These are phyloP conservation scores for Ecdyonurus torrentis DNA, from an alignment of 2,888 invertebrate species.

Conservation along the genomic window DNA sequence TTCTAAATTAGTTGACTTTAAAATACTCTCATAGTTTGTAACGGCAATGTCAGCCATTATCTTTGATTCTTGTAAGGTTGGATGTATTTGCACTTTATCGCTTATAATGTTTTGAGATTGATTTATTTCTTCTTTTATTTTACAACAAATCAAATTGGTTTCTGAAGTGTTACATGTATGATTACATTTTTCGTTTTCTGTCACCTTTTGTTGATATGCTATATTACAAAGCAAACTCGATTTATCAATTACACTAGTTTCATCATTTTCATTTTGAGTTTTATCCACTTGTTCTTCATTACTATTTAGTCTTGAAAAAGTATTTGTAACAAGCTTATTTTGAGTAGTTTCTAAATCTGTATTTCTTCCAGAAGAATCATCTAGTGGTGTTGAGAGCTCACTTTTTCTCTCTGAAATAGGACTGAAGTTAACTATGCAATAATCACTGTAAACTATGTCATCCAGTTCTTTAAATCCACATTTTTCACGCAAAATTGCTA, in stretches of 20 bases:
- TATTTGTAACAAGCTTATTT: no score
- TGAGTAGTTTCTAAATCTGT: no score
- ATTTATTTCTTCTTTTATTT: no score
- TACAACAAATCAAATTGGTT: no score
- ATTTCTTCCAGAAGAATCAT: no score
- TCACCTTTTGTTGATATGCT: background rate
- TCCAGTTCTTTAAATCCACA: background rate
- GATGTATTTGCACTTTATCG: background rate
- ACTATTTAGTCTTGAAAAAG: background rate
- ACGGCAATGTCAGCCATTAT: background rate
- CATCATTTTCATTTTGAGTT: background rate
- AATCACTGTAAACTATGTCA: background rate
- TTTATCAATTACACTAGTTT: background rate
- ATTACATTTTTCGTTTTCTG: no score
- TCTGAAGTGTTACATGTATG: background rate
- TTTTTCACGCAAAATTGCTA: background rate
- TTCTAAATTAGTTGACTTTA: background rate
- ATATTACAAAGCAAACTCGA: no score
- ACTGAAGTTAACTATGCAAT: background rate
- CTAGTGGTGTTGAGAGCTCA: background rate
- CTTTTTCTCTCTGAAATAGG: no score
- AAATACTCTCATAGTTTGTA: background rate
- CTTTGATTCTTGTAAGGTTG: background rate
- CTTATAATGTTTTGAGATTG: no score
- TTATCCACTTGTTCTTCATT: background rate